Evolutionary conservation across 2,888 invertebrate species (phyloP).

Genomic region (Eubasilissa splendida): DNA sequence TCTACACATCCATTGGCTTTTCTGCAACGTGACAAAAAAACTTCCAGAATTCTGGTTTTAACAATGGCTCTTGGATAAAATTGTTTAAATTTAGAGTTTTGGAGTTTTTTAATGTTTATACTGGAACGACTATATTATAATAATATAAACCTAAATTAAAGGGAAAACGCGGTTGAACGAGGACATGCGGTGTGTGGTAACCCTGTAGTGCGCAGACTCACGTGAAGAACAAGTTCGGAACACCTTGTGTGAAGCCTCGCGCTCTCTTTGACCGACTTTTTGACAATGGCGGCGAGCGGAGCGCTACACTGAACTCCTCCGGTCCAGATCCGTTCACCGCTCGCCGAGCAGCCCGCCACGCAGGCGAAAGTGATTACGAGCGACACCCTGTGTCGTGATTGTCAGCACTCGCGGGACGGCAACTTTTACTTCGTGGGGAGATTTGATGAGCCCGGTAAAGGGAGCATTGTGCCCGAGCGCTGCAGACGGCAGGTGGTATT

Average conservation of each 20-base stretch:
- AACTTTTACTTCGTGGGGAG: background rate
- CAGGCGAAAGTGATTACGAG: slow-evolving; percentile 8
- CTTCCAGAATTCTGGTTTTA: too few species aligned
- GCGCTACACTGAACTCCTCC: background rate
- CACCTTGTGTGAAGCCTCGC: slow-evolving; percentile 15
- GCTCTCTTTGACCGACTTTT: slow-evolving; percentile 42
- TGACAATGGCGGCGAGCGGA: slow-evolving; percentile 35
- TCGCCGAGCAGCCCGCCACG: background rate
- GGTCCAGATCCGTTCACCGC: background rate
- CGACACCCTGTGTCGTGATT: background rate
- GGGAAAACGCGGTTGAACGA: too few species aligned
- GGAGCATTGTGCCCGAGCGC: slow-evolving; percentile 13
- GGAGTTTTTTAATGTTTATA: too few species aligned
- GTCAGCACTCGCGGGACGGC: background rate
- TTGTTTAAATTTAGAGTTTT: too few species aligned
- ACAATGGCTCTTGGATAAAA: too few species aligned
- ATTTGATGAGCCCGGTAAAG: background rate
- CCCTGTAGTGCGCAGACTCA: background rate
- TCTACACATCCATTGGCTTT: too few species aligned
- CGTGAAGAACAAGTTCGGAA: slow-evolving; percentile 17
- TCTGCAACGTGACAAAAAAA: too few species aligned
- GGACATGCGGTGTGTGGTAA: too few species aligned
- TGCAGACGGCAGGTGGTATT: slow-evolving; percentile 42
- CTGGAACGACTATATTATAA: too few species aligned
- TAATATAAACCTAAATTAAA: too few species aligned